Percentiles rank a stretch among this genome's conserved stretches.
phyloP scores from a whole-genome alignment of 1,140 invertebrate species.

The Frieseomelitta varia region DNA sequence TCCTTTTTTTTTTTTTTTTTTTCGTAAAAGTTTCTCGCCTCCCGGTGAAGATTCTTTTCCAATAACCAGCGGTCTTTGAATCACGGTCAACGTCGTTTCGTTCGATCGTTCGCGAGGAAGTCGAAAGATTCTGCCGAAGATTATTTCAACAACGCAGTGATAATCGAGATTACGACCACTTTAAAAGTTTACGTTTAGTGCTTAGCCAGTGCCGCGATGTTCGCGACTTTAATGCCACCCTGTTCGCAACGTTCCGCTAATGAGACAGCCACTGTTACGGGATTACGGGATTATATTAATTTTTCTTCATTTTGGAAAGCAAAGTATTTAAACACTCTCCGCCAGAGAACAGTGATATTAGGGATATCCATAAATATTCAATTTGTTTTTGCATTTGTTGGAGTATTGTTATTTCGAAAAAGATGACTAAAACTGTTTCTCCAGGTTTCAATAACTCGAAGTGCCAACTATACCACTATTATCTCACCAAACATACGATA shows the following conservation, averaged over 20 bases:
- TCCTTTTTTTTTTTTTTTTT: background rate
- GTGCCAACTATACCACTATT: too few relatives aligned
- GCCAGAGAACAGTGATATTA: background rate
- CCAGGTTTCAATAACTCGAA: too few relatives aligned
- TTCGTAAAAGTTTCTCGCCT: too few relatives aligned
- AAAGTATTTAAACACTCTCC: background rate
- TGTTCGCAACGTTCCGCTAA: conserved; percentile 18
- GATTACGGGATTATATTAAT: conserved; percentile 8
- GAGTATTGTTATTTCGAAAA: too few relatives aligned
- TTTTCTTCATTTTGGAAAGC: background rate
- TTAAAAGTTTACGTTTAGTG: conserved; percentile 28
- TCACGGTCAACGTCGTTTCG: background rate
- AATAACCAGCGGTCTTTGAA: too few relatives aligned
- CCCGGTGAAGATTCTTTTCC: too few relatives aligned
- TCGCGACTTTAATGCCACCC: background rate
- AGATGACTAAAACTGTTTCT: too few relatives aligned
- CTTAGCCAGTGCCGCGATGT: background rate
- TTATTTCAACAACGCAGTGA: conserved; percentile 19
- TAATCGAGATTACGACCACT: conserved; percentile 32
- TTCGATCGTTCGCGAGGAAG: background rate
- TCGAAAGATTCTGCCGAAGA: background rate
- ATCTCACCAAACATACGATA: too few relatives aligned
- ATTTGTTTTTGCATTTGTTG: background rate
- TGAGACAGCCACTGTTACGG: background rate
- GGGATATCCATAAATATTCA: too few relatives aligned